Evolutionary conservation across 1,140 invertebrate species (phyloP), one percentile per base, ranked within the genome.

Genomic region (Nebria ingens): DNA sequence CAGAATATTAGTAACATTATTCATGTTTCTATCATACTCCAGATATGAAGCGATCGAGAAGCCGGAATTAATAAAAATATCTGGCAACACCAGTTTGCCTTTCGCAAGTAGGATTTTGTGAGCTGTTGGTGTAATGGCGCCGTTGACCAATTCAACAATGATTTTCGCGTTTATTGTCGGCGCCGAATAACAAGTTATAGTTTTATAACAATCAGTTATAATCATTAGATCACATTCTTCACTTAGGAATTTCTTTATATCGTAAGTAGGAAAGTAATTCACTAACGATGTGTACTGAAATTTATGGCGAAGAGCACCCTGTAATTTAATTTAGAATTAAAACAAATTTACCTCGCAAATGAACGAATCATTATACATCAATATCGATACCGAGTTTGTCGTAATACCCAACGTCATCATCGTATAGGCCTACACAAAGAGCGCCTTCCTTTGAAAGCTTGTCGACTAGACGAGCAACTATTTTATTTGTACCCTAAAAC

Each of bases 11-110:
- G 69, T 74, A 15, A 6, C 13, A 6, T 13, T 29, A 6, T 29
- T 13, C 13, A 29, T 13, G 13, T 29, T 29, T 29, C 13, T 29
- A 29, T 4, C 17, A 81, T 88, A 94, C 65, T 95, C 93, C 70
- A 95, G 93, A 70, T 91, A 96, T 4, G 90, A 93, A 1, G 93
- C 90, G 0, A 91, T 90, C 17, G 93, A 90, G 70, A 90, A 89
- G 61, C 91, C 91, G 55, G 86, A 87, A 71, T 92, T 93, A 52
- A 89, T 78, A 67, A 81, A 81, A 65, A 92, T 77, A 74, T 94
- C 91, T 12, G 92, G 92, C 53, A 95, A 81, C 15, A 93, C 79
- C 1, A 96, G 73, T 15, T 89, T 76, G 42, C 81, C 82, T 17
- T 88, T 76, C 2, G 66, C 60, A n/a, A 79, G 67, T 13, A 96